Evolutionary conservation across 37 sponge, comb jelly and placozoan species (phyloP).

Genomic region (Bolinopsis microptera): DNA sequence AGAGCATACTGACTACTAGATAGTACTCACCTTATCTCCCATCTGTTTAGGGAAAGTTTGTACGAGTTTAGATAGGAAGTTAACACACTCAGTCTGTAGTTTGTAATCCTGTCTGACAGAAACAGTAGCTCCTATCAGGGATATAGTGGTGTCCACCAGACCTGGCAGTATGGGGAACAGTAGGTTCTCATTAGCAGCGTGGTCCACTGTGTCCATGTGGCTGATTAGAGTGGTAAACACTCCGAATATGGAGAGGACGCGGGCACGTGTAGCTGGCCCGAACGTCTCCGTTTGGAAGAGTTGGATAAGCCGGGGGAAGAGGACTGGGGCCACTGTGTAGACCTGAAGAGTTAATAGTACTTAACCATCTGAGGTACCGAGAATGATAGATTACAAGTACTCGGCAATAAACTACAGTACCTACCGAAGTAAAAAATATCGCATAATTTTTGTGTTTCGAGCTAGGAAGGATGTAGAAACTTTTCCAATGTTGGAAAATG

Average conservation of each 20-base stretch:
- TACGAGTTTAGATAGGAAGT: constrained; percentile 37
- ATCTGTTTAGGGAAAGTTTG: constrained; percentile 53
- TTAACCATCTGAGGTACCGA: too few species aligned
- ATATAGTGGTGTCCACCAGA: not conserved
- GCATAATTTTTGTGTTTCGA: too few species aligned
- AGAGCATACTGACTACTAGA: too few species aligned
- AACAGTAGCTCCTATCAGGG: not conserved
- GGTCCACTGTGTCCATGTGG: constrained; percentile 39
- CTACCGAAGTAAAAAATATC: too few species aligned
- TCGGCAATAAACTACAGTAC: too few species aligned
- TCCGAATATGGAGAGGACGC: constrained; percentile 31
- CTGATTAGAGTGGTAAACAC: constrained; percentile 31
- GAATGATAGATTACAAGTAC: too few species aligned
- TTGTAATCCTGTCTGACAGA: constrained; percentile 8
- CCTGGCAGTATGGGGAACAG: constrained; percentile 45
- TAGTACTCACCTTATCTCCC: constrained; percentile 44
- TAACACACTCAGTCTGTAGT: constrained; percentile 47
- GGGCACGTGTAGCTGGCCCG: constrained; percentile 7
- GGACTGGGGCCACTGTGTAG: constrained; percentile 17
- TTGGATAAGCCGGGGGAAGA: constrained; percentile 19
- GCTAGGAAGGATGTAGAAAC: too few species aligned
- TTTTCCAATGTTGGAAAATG: too few species aligned
- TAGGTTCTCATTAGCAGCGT: not conserved
- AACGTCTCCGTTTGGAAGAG: constrained; percentile 37
- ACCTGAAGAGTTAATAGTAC: too few species aligned